These are phyloP conservation scores for Nycticryphes semicollaris DNA, from an alignment of 2,113 vertebrate species.

Conservation along the genomic window DNA sequence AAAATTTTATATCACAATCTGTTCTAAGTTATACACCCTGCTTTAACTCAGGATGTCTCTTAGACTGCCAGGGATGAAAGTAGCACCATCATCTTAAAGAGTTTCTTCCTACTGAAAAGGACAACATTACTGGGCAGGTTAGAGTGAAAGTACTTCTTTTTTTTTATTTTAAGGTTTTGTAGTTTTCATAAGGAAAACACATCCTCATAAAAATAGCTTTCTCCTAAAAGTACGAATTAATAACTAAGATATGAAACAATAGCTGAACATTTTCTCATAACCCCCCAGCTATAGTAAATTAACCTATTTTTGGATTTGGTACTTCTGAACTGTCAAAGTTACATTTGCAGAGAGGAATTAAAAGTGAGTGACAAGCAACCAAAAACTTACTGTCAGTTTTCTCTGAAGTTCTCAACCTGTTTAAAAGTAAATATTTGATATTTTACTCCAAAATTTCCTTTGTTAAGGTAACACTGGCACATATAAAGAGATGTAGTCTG, in stretches of 20 bases:
- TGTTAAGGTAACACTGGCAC: neutral
- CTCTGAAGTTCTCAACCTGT: slow-evolving; percentile 71
- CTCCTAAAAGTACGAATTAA: neutral
- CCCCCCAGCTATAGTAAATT: neutral
- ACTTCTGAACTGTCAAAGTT: neutral
- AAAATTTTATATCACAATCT: neutral
- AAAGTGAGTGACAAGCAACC: neutral
- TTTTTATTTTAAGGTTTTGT: neutral
- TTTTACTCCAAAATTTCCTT: slow-evolving; percentile 11
- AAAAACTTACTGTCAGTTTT: slow-evolving; percentile 74
- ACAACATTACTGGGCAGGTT: neutral
- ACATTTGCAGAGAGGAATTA: slow-evolving; percentile 9
- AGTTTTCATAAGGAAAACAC: neutral
- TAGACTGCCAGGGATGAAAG: neutral
- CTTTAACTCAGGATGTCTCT: neutral
- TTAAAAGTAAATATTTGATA: slow-evolving; percentile 53
- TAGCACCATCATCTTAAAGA: neutral
- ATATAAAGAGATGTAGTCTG: neutral
- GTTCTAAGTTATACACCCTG: neutral
- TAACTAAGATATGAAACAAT: neutral
- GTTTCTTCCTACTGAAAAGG: neutral
- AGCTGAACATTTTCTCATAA: neutral
- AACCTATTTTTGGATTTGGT: neutral
- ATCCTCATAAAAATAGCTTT: neutral
- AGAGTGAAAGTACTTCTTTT: neutral